Conservation (phyloP, 2,797 vertebrate genomes). For the Echiichthys vipera region DNA sequence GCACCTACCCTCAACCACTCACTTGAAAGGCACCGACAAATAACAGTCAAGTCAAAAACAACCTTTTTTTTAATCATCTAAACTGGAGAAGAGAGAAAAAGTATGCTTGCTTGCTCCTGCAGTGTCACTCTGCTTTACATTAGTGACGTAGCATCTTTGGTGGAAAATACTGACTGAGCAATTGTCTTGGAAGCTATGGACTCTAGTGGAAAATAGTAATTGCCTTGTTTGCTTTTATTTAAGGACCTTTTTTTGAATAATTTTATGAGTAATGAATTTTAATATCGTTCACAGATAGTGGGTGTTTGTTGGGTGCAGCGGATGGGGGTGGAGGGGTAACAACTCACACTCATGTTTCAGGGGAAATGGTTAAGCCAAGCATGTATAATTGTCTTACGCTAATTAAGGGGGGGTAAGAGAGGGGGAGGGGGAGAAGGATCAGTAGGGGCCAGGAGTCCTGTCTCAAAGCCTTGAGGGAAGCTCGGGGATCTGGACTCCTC, state of each 20-base stretch:
- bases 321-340: constrained; percentile 59
- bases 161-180: not conserved
- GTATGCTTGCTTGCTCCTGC: not conserved
- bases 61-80: not conserved
- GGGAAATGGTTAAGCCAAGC: constrained; percentile 87
- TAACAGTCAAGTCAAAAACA: not conserved
- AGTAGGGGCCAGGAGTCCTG: constrained; percentile 64
- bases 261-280: constrained; percentile 70
- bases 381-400: constrained; percentile 88
- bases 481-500: constrained; percentile 61
- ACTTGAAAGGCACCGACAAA: constrained; percentile 22
- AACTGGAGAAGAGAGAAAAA: not conserved
- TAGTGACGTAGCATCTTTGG: constrained; percentile 26
- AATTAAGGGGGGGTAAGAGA: constrained; percentile 77
- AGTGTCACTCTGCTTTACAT: constrained; percentile 8
- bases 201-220: constrained; percentile 48
- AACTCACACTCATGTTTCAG: constrained; percentile 80
- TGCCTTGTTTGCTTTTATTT: constrained; percentile 72
- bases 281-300: constrained; percentile 65
- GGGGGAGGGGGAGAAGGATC: constrained; percentile 36
- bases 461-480: constrained; percentile 57
- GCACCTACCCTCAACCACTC: constrained; percentile 8
- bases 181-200: constrained; percentile 38
- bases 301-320: constrained; percentile 52
- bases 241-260: constrained; percentile 45